Conservation (phyloP, 2,797 vertebrate species). For the Zalophus californianus region DNA sequence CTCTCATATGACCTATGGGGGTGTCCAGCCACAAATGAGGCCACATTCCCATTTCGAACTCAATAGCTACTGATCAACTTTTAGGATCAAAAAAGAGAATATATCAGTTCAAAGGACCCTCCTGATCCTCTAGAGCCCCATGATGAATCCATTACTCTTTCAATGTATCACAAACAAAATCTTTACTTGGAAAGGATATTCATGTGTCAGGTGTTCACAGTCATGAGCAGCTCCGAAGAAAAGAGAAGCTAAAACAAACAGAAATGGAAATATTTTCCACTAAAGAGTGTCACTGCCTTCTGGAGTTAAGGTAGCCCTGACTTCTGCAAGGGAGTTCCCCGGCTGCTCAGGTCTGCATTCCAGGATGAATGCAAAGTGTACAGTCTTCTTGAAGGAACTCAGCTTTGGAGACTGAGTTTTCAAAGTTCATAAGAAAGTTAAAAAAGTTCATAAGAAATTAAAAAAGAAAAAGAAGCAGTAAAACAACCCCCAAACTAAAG, state of each 20-base stretch:
- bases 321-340: not conserved
- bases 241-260: slow-evolving; percentile 2
- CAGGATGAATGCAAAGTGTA: not conserved
- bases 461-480: not conserved
- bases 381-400: not conserved
- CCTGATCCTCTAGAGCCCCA: not conserved
- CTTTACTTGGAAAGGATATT: not conserved
- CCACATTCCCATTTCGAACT: not conserved
- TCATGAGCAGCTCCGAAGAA: not conserved
- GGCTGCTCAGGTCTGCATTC: not conserved
- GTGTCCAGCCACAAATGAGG: not conserved
- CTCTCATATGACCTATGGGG: not conserved
- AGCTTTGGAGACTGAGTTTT: not conserved
- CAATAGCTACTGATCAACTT: not conserved
- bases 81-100: slow-evolving; percentile 1
- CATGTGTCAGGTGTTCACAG: not conserved
- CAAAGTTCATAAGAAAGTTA: slow-evolving; percentile 46
- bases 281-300: not conserved
- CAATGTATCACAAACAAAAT: not conserved
- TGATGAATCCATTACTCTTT: not conserved
- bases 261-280: not conserved
- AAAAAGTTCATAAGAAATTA: not conserved
- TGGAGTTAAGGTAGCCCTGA: not conserved
- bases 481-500: slow-evolving; percentile 39
- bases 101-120: slow-evolving; percentile 16